Evolutionary conservation across 2,113 vertebrate species (phyloP).

Genomic region (Elachura formosa): DNA sequence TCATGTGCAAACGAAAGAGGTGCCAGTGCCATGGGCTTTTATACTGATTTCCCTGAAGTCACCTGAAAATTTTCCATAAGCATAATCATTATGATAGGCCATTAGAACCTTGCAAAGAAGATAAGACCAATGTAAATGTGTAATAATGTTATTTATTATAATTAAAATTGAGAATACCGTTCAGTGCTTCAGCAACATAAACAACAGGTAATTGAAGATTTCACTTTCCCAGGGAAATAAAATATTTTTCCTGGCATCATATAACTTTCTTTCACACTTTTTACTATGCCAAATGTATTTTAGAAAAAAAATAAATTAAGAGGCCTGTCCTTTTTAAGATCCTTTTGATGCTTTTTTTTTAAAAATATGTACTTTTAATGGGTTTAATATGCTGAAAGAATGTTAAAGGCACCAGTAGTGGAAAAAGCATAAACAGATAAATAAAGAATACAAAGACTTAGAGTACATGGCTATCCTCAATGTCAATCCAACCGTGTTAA

Average conservation of each 20-base stretch:
- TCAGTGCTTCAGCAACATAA: neutral
- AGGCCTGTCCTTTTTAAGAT: neutral
- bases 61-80: neutral
- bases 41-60: neutral
- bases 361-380: conserved; percentile 12
- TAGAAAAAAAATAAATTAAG: too few relatives aligned
- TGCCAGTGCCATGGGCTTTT: neutral
- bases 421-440: conserved; percentile 34
- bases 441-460: conserved; percentile 12
- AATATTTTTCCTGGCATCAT: conserved; percentile 49
- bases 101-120: neutral
- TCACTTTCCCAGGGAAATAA: conserved; percentile 30
- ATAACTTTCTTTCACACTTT: conserved; percentile 44
- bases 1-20: neutral
- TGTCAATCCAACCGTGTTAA: neutral
- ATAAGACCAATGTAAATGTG: neutral
- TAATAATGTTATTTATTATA: neutral
- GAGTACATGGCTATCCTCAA: conserved; percentile 15
- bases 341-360: conserved; percentile 34
- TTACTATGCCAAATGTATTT: conserved; percentile 27
- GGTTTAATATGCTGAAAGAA: neutral
- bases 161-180: neutral
- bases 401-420: neutral
- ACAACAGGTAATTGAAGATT: conserved; percentile 39
- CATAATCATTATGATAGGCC: neutral